Percentiles rank a stretch among this genome's conserved stretches.
These are phyloP conservation scores for Thymelicus acteon DNA, from an alignment of 2,888 invertebrate genomes.

Conservation along the genomic window DNA sequence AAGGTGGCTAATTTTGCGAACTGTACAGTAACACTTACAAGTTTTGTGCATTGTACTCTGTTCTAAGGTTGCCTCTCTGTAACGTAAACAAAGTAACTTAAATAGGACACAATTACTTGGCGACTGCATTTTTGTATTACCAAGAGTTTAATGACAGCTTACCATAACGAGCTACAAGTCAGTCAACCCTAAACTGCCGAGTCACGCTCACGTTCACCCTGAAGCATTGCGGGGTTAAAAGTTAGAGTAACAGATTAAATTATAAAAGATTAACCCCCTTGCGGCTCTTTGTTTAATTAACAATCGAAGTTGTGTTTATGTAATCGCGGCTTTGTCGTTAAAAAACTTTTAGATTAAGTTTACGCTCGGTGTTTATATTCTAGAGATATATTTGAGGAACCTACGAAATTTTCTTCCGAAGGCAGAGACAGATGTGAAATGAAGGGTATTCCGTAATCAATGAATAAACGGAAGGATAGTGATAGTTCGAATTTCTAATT, in stretches of 20 bases:
- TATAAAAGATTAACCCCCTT: not conserved
- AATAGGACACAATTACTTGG: not conserved
- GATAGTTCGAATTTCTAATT: too few species aligned
- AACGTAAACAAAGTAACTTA: too few species aligned
- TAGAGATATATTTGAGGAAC: too few species aligned
- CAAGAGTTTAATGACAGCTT: not conserved
- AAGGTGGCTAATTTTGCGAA: too few species aligned
- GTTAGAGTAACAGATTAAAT: constrained; percentile 10
- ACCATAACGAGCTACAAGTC: not conserved
- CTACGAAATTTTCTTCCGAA: too few species aligned
- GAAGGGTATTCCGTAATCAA: too few species aligned
- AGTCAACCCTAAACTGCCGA: constrained; percentile 1
- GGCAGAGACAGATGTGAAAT: too few species aligned
- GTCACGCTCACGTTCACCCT: constrained; percentile 9
- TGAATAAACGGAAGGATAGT: too few species aligned
- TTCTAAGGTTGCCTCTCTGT: too few species aligned
- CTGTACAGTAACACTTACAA: too few species aligned
- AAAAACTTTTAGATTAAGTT: not conserved
- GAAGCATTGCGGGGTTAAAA: constrained; percentile 6
- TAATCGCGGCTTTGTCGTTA: not conserved
- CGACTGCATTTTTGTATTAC: not conserved
- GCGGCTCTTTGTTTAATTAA: not conserved
- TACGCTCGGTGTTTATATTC: too few species aligned
- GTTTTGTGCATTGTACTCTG: too few species aligned
- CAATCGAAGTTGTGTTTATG: not conserved